These are phyloP conservation scores for Ochropacha duplaris DNA, from an alignment of 2,888 invertebrate species.

Conservation along the genomic window DNA sequence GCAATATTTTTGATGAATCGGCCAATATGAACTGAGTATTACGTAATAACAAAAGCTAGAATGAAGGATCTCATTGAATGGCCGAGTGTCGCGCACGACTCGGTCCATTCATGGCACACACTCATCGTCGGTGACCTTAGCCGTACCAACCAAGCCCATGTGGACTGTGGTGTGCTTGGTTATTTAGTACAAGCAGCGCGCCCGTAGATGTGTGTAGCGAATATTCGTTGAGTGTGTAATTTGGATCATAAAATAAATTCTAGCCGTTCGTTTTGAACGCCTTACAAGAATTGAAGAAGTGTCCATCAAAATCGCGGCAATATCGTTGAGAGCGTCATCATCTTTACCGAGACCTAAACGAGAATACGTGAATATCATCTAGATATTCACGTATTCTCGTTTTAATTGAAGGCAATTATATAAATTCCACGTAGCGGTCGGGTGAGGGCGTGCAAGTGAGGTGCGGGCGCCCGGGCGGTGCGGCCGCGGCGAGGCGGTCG, in stretches of 20 bases:
- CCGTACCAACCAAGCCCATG: constrained; percentile 41
- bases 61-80: constrained; percentile 67
- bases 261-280: neutral
- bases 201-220: constrained; percentile 10
- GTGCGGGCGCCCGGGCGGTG: constrained; percentile 45
- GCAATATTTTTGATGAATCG: constrained; percentile 41
- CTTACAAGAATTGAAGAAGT: neutral
- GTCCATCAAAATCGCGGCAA: neutral
- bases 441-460: constrained; percentile 36
- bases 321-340: neutral
- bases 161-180: too few species aligned
- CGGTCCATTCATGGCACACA: constrained; percentile 64
- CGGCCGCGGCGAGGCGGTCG: constrained; percentile 67
- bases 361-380: too few species aligned
- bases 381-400: constrained; percentile 63
- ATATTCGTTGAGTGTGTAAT: neutral
- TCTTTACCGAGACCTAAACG: constrained; percentile 48
- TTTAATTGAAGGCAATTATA: constrained; percentile 79
- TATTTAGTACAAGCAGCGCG: constrained; percentile 38
- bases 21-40: constrained; percentile 43
- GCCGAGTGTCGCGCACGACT: constrained; percentile 47
- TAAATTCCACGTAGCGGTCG: constrained; percentile 78
- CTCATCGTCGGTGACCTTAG: constrained; percentile 58
- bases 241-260: neutral
- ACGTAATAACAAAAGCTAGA: constrained; percentile 61